These are phyloP conservation scores for Sphaerophoria taeniata DNA, from an alignment of 2,888 invertebrate genomes.

Conservation along the genomic window DNA sequence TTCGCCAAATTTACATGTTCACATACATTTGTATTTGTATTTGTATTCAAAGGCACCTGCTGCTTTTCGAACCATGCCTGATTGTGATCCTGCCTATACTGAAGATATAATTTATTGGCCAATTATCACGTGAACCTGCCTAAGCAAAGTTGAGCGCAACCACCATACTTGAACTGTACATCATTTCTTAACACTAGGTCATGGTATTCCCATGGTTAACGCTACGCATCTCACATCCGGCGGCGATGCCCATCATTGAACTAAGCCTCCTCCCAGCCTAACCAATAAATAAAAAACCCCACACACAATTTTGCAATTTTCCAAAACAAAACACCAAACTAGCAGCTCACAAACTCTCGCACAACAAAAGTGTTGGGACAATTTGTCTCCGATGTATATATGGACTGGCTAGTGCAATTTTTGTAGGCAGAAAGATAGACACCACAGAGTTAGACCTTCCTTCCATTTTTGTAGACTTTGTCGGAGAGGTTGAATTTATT, in stretches of 20 bases:
- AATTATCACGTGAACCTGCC: no score
- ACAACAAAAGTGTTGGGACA: slow-evolving; percentile 49
- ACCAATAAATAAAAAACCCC: slow-evolving; percentile 36
- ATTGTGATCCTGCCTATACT: no score
- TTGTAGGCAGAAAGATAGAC: slow-evolving; percentile 41
- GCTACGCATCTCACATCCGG: slow-evolving; percentile 22
- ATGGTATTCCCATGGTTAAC: slow-evolving; percentile 51
- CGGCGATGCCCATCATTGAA: slow-evolving; percentile 45
- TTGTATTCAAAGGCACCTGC: no score
- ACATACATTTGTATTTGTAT: no score
- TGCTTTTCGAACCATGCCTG: no score
- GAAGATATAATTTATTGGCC: no score
- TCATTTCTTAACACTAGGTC: slow-evolving; percentile 45
- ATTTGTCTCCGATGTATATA: slow-evolving; percentile 67
- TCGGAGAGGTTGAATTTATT: slow-evolving; percentile 56
- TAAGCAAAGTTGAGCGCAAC: no score
- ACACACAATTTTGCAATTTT: slow-evolving; percentile 45
- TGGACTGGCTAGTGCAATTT: slow-evolving; percentile 66
- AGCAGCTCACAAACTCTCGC: slow-evolving; percentile 7
- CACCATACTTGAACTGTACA: neutral
- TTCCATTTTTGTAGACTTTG: slow-evolving; percentile 62
- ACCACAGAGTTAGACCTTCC: slow-evolving; percentile 24
- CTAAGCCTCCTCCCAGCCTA: slow-evolving; percentile 35
- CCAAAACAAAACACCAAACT: slow-evolving; percentile 42
- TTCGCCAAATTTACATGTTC: no score